Percentiles rank a stretch among this genome's conserved stretches.
These are phyloP conservation scores for Coregonus ussuriensis DNA, from an alignment of 2,797 vertebrate species.

Conservation along the genomic window DNA sequence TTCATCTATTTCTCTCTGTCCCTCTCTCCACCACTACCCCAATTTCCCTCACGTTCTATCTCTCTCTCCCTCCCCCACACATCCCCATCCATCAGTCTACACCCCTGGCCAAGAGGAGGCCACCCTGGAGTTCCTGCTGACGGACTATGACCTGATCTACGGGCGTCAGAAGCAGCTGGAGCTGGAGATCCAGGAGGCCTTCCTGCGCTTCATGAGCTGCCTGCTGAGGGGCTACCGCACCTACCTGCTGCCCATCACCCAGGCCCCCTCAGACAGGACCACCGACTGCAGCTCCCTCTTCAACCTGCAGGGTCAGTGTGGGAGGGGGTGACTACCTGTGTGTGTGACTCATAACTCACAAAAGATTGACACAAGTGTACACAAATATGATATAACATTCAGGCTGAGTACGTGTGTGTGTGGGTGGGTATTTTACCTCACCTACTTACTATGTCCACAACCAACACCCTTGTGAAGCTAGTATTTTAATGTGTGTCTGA, in stretches of 20 bases:
- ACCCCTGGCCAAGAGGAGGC: constrained; percentile 88
- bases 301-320: constrained; percentile 82
- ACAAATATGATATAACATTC: too few species aligned
- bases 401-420: not conserved
- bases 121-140: constrained; percentile 88
- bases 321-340: not conserved
- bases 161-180: constrained; percentile 89
- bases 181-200: constrained; percentile 89
- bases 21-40: not conserved
- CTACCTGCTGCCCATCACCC: constrained; percentile 89
- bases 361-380: not conserved
- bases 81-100: constrained; percentile 75
- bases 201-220: constrained; percentile 92
- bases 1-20: not conserved
- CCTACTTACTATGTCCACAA: not conserved
- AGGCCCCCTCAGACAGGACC: constrained; percentile 81
- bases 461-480: too few species aligned
- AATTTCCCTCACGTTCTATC: not conserved
- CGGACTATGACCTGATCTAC: constrained; percentile 88
- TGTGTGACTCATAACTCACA: constrained; percentile 1
- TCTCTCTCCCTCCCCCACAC: not conserved
- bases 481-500: not conserved
- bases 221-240: constrained; percentile 85
- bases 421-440: not conserved
- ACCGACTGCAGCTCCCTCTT: constrained; percentile 90